Evolutionary conservation across 1,140 invertebrate species (phyloP), one percentile per base, ranked within the genome.

Genomic region (Drosophila varians): DNA sequence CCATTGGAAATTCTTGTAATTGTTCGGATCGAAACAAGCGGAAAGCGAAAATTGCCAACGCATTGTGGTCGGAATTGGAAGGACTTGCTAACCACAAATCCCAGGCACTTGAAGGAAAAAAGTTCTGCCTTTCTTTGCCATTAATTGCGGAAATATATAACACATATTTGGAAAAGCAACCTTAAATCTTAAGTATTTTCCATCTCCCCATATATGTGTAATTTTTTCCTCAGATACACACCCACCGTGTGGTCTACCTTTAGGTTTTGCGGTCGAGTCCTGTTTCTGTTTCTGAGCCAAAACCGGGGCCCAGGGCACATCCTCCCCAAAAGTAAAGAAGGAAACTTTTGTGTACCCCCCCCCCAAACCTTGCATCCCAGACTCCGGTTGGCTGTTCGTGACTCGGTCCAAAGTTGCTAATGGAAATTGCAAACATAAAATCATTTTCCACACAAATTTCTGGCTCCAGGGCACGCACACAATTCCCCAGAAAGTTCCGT

Each of bases 351-450:
- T 23, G 28, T 38, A 5, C 36, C 12, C 21, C 6, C 21, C 43
- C 21, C 4, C 21, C 45, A 18, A 12, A 4, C 7, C 12, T 19
- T 11, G 19, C 43, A 4, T 3, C 23, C 19, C 57, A 65, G 57
- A 16, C 60, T 60, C 55, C 31, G 18, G 48, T 36, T 48, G 12
- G 28, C 57, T 77, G 55, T 72, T 70, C 76, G 75, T 79, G 71
- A 70, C 71, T 69, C 34, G 53, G 58, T 40, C 51, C 70, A 77
- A 83, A 83, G 74, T 83, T 83, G 73, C 77, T 87, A 87, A 87
- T 87, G 82, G 82, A 87, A 87, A 87, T 87, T 77, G 83, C 82
- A 82, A 87, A 82, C 69, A 74, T 61, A 74, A 87, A 86, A 80
- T 75, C 61, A 73, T 80, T 86, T 86, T 66, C 82, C 56, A 77